Base-by-base conservation (phyloP, 1,140 invertebrate genomes). In the Eciton burchellii region DNA sequence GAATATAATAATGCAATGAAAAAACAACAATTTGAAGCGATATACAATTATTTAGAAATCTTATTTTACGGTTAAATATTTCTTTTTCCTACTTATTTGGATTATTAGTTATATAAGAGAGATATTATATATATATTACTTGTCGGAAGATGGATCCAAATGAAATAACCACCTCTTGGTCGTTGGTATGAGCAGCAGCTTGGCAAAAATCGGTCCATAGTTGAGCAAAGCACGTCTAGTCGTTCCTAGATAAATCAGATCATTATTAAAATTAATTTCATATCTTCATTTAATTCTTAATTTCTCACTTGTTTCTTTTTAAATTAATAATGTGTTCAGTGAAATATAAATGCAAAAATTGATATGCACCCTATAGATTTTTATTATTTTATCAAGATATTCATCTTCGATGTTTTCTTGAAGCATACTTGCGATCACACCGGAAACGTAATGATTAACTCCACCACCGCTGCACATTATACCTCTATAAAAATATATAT, bases 381-480 rank as follows among this genome's bases (percentile, higher is more conserved):
- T 82, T 65, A 92, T 91, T 9, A 95, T 85, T 9, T 81, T 87
- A 52, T 94, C 88, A 14, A 96, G 89, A 65, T 95, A 94, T 63
- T 92, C 68, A 19, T 95, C 92, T 21, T 94, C 91, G n/a, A 95
- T 85, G 1, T 94, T 94, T 14, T 95, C 81, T 43, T 95, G 92
- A 41, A 96, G 90, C 5, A 95, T 85, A 88, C 94, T 95, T 1
- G 94, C 90, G 8, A 96, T 90, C 49, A 96, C 82, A 41, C 95
- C 95, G 5, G 95, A 94, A 47, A 94, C 94, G 52, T 95, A 96
- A 84, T 96, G 95, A 89, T 96, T 96, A 5, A 95, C 94, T 60
- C 94, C 94, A 1, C 96, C 96, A 6, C 95, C 95, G 82, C 95
- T 96, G 63, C 91, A 91, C 16, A 95, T 87, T 45, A 95, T 91